phyloP scores from a whole-genome alignment of 2,113 vertebrate genomes.

The Prunella himalayana region DNA sequence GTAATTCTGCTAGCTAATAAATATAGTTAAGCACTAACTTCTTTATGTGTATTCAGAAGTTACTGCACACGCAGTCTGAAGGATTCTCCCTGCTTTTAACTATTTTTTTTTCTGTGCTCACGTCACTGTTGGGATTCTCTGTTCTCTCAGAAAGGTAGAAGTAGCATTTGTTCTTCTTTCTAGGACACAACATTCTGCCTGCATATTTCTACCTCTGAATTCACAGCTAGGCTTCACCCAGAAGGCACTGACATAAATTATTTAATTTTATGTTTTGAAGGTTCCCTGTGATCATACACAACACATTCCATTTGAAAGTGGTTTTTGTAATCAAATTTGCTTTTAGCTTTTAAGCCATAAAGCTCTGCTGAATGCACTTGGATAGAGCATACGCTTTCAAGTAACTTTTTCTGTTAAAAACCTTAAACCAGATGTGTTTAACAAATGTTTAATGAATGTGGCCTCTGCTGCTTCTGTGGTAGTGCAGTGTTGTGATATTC shows the following conservation, averaged over 20 bases:
- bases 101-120: background rate
- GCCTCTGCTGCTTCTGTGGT: background rate
- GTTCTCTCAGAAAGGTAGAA: background rate
- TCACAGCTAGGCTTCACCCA: background rate
- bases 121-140: background rate
- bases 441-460: background rate
- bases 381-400: background rate
- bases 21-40: background rate
- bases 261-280: background rate
- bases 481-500: background rate
- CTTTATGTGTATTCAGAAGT: background rate
- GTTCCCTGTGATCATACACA: background rate
- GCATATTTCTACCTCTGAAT: background rate
- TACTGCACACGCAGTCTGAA: background rate
- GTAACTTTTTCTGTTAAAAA: background rate
- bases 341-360: background rate
- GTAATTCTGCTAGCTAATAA: background rate
- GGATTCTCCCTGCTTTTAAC: background rate
- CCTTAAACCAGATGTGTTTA: background rate
- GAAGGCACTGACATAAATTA: background rate
- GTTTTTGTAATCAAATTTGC: background rate
- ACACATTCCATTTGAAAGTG: background rate
- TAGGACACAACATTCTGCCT: background rate
- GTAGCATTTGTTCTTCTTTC: background rate
- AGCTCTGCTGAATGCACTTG: background rate